Percentiles rank a stretch among this genome's conserved stretches.
These are phyloP conservation scores for Tyrannus savana DNA, from an alignment of 2,113 vertebrate genomes.

Conservation along the genomic window DNA sequence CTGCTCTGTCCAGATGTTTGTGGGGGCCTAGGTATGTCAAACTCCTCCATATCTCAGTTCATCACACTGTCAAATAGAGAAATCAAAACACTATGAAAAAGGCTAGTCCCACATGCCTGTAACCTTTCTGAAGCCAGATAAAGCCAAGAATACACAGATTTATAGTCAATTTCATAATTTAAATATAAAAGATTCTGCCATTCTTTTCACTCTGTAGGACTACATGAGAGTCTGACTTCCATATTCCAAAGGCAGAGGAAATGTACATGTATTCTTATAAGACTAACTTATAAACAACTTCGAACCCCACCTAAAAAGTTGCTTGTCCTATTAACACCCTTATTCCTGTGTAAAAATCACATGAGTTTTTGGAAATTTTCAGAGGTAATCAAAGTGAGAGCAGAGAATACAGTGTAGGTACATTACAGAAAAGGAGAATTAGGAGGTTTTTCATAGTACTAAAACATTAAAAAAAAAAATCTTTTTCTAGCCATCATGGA, in stretches of 20 bases:
- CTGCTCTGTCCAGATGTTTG: background rate
- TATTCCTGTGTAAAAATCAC: background rate
- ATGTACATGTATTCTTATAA: background rate
- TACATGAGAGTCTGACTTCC: background rate
- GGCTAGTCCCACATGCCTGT: background rate
- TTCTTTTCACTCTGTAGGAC: background rate
- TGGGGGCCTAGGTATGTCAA: background rate
- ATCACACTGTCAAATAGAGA: background rate
- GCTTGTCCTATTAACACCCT: background rate
- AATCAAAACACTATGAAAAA: background rate
- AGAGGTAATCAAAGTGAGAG: background rate
- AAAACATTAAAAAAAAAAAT: background rate
- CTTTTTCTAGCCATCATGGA: background rate
- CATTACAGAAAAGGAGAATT: background rate
- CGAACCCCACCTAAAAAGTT: background rate
- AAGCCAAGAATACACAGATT: background rate
- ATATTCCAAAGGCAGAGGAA: background rate
- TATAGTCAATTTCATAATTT: background rate
- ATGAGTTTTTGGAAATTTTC: background rate
- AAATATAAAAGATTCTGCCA: background rate
- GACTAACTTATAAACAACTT: background rate
- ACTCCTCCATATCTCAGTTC: accelerated
- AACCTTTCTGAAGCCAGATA: background rate
- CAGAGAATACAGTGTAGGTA: background rate
- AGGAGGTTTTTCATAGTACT: background rate